Conservation (phyloP, 2,888 invertebrate genomes). For the Ophion ellenae region DNA sequence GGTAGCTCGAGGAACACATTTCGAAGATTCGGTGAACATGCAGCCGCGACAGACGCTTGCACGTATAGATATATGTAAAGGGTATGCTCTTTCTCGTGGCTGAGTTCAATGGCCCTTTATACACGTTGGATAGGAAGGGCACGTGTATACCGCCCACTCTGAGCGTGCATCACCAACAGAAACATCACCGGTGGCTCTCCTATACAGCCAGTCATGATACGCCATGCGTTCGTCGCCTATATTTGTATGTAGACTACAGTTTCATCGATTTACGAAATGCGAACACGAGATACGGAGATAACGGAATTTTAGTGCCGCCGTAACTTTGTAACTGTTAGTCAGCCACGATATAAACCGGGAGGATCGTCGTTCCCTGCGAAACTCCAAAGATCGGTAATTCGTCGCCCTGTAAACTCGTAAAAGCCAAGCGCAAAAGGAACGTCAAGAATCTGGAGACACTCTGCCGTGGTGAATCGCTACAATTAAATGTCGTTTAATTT, state of each 20-base stretch:
- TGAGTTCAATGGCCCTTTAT: conserved; percentile 52
- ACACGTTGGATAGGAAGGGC: conserved; percentile 5
- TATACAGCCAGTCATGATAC: conserved; percentile 9
- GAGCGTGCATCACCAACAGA: conserved; percentile 36
- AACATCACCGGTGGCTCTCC: conserved; percentile 27
- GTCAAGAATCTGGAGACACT: neutral
- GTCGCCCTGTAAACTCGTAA: neutral
- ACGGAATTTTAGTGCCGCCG: neutral
- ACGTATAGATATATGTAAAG: neutral
- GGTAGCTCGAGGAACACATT: neutral
- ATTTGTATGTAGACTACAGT: conserved; percentile 15
- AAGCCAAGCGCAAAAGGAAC: neutral
- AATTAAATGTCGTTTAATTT: neutral
- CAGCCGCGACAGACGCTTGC: conserved; percentile 1
- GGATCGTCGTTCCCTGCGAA: neutral
- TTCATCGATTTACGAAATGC: conserved; percentile 47
- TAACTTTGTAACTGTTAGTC: conserved; percentile 7
- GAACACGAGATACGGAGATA: conserved; percentile 35
- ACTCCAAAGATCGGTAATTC: neutral
- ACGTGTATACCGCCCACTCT: conserved; percentile 34
- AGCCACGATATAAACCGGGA: neutral
- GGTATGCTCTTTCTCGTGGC: conserved; percentile 10
- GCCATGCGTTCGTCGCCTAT: neutral
- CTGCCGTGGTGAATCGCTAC: neutral
- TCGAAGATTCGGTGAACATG: neutral